Evolutionary conservation across 2,888 invertebrate genomes (phyloP), one percentile per base, ranked within the genome.

Genomic region (Drosophila monieri): DNA sequence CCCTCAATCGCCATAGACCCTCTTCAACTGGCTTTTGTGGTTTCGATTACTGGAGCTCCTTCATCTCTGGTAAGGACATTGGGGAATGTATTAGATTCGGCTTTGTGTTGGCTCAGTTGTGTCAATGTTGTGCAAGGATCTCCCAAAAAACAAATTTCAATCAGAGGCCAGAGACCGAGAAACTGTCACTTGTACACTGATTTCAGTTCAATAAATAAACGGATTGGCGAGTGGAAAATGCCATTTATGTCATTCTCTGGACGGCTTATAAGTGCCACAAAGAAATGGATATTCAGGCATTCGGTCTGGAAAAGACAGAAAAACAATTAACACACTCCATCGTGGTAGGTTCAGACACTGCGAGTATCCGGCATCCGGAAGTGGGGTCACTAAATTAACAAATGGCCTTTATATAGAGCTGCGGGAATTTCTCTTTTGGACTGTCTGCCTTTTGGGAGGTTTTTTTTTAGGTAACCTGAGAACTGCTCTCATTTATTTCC

Each of bases 11-110:
- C n/a, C n/a, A n/a, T 8, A 15, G 4, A 23, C 69, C 66, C 67
- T 52, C 67, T 61, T 65, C 71, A 46, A 61, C 71, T 62, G 51
- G 65, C 49, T 54, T 49, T 69, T 76, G 73, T 68, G 80, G 77
- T 77, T 43, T 80, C 70, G 62, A 65, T 76, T 79, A 62, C 77
- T 51, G 53, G 53, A 52, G 9, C 32, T 27, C 27, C 37, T 32
- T 9, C 12, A 27, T 41, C 30, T 25, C 25, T 37, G 23, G 25
- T 47, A 65, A 75, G 75, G 71, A 75, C 77, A 73, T 67, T 74
- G 32, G 68, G 66, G 55, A 74, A 41, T 56, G 56, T 56, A 56
- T 54, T 69, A 56, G 35, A 52, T 53, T 32, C 64, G 49, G 52
- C 57, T 54, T 58, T 72, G 61, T 72, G 64, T 66, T 72, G 68